phyloP scores from a whole-genome alignment of 2,113 vertebrate genomes.

The Leptobrachium ailaonicum region DNA sequence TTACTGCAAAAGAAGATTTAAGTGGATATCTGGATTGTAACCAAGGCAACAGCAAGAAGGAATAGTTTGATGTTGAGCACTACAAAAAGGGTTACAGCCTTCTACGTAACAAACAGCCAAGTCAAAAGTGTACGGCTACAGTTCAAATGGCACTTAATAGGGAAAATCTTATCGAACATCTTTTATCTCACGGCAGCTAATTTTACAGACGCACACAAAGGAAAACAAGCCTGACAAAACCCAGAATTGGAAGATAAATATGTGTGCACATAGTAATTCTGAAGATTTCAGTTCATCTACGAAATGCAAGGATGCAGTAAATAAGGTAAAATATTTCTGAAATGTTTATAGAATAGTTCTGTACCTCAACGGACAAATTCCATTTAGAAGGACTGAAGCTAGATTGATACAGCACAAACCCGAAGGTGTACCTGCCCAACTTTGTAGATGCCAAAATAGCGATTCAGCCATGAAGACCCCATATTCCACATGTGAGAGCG shows the following conservation, averaged over 20 bases:
- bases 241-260: neutral
- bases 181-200: neutral
- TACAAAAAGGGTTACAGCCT: constrained; percentile 38
- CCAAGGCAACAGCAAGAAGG: constrained; percentile 58
- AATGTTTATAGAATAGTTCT: too few species aligned
- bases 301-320: too few species aligned
- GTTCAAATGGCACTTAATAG: constrained; percentile 25
- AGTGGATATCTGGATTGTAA: constrained; percentile 57
- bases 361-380: too few species aligned
- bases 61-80: constrained; percentile 59
- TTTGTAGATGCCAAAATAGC: too few species aligned
- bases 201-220: neutral
- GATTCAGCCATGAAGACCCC: too few species aligned
- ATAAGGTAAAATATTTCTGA: too few species aligned
- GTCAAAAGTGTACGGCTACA: constrained; percentile 27
- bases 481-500: too few species aligned
- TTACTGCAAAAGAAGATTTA: constrained; percentile 56
- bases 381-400: too few species aligned
- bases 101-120: constrained; percentile 33
- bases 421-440: too few species aligned
- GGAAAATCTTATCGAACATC: neutral
- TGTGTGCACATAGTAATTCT: too few species aligned
- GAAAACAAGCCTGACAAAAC: neutral
- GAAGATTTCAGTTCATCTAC: too few species aligned
- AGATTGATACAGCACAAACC: too few species aligned